Conservation (phyloP, 2,888 invertebrate genomes). For the Caenorhabditis uteleia region DNA sequence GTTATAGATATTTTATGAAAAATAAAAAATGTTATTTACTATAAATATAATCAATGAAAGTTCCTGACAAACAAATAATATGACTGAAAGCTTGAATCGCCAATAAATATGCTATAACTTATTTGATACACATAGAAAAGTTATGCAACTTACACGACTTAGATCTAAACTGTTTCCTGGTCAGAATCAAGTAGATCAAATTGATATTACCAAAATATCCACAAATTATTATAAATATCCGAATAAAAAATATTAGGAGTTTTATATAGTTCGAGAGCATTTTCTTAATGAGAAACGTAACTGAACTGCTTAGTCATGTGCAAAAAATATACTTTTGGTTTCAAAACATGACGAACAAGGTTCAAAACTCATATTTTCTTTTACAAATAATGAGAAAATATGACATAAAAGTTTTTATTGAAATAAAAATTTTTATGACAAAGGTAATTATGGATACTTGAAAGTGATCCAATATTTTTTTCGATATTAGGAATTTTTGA, state of each 20-base stretch:
- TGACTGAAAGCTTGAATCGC: slow-evolving; percentile 17
- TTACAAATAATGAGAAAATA: too few species aligned
- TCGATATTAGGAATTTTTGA: too few species aligned
- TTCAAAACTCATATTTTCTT: too few species aligned
- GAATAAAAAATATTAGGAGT: too few species aligned
- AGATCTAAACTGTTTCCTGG: slow-evolving; percentile 7
- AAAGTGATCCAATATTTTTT: too few species aligned
- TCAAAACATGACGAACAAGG: too few species aligned
- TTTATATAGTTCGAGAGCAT: slow-evolving; percentile 18
- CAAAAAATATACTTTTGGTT: too few species aligned
- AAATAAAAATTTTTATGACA: too few species aligned
- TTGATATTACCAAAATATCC: slow-evolving; percentile 30
- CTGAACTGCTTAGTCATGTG: too few species aligned
- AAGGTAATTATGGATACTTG: too few species aligned
- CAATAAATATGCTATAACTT: slow-evolving; percentile 20
- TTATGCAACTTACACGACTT: slow-evolving; percentile 23
- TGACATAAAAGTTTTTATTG: too few species aligned
- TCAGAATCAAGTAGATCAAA: slow-evolving; percentile 7
- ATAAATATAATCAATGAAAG: slow-evolving; percentile 19
- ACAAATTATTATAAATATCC: slow-evolving; percentile 12
- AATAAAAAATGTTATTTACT: background rate
- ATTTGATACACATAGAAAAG: background rate
- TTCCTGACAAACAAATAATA: slow-evolving; percentile 13
- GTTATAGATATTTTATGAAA: background rate
- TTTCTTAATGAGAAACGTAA: too few species aligned